Percentiles rank a stretch among this genome's conserved stretches.
phyloP scores from a whole-genome alignment of 1,140 invertebrate genomes.

The Cyclina sinensis region DNA sequence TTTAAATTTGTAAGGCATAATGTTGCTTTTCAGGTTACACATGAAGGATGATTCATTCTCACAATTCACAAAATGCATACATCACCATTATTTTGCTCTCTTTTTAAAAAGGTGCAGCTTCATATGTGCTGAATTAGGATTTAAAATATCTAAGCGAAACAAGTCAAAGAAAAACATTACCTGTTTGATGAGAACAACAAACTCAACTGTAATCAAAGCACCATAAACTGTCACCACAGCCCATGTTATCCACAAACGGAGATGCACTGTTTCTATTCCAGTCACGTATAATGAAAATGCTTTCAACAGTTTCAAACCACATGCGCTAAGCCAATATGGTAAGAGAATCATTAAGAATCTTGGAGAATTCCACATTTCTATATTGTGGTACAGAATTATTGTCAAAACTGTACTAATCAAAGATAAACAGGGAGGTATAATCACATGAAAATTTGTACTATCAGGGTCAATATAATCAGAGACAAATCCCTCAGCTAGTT shows the following conservation, averaged over 20 bases:
- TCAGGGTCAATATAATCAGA: constrained; percentile 80
- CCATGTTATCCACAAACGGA: constrained; percentile 81
- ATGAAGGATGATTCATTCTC: no score
- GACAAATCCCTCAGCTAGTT: constrained; percentile 82
- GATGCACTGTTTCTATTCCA: constrained; percentile 74
- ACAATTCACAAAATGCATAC: no score
- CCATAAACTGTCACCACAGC: constrained; percentile 78
- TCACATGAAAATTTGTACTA: constrained; percentile 81
- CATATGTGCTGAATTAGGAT: no score
- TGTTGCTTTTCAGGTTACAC: no score
- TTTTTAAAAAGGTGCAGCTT: no score
- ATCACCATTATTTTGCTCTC: no score
- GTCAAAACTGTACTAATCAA: constrained; percentile 77
- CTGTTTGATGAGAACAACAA: constrained; percentile 80
- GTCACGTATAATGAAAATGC: constrained; percentile 78
- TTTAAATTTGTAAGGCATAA: no score
- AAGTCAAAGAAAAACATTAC: constrained; percentile 68
- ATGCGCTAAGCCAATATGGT: constrained; percentile 79
- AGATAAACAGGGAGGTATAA: constrained; percentile 79
- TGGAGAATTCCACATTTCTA: constrained; percentile 85
- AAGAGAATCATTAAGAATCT: constrained; percentile 81
- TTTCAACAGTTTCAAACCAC: constrained; percentile 80
- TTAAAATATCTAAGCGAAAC: no score
- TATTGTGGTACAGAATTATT: constrained; percentile 84
- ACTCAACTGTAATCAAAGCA: constrained; percentile 77